Evolutionary conservation across 2,888 invertebrate species (phyloP).

Genomic region (Antheraea assamensis): DNA sequence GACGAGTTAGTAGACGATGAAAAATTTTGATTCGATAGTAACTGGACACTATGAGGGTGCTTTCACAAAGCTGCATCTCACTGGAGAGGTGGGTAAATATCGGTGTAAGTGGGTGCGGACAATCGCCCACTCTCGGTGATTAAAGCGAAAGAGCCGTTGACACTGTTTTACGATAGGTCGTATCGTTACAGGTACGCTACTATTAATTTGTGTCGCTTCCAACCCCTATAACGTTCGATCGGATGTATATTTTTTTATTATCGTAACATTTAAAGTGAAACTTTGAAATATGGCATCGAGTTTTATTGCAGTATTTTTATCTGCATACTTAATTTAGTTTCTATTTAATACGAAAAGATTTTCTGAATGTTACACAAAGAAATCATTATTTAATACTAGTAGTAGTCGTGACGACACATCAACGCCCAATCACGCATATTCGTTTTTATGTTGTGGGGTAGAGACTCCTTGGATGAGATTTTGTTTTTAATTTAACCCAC

Average conservation of each 20-base stretch:
- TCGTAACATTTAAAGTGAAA: neutral
- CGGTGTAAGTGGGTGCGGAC: conserved; percentile 66
- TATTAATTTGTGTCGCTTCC: conserved; percentile 52
- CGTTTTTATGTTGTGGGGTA: too few species aligned
- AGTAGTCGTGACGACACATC: too few species aligned
- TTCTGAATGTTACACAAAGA: neutral
- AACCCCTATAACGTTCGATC: conserved; percentile 30
- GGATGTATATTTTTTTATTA: neutral
- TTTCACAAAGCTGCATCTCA: conserved; percentile 72
- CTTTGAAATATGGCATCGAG: neutral
- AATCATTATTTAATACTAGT: neutral
- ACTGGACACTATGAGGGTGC: conserved; percentile 58
- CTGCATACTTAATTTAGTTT: neutral
- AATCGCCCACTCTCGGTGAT: conserved; percentile 79
- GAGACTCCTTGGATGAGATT: too few species aligned
- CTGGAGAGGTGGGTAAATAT: conserved; percentile 73
- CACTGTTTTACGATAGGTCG: conserved; percentile 74
- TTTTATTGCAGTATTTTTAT: neutral
- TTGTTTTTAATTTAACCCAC: too few species aligned
- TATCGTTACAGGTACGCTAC: conserved; percentile 59
- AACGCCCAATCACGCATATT: too few species aligned
- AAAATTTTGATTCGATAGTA: conserved; percentile 42
- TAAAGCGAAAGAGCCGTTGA: conserved; percentile 78
- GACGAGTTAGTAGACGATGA: neutral
- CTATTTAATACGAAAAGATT: neutral